Conservation (phyloP, 2,888 invertebrate species). For the Ceriagrion tenellum region DNA sequence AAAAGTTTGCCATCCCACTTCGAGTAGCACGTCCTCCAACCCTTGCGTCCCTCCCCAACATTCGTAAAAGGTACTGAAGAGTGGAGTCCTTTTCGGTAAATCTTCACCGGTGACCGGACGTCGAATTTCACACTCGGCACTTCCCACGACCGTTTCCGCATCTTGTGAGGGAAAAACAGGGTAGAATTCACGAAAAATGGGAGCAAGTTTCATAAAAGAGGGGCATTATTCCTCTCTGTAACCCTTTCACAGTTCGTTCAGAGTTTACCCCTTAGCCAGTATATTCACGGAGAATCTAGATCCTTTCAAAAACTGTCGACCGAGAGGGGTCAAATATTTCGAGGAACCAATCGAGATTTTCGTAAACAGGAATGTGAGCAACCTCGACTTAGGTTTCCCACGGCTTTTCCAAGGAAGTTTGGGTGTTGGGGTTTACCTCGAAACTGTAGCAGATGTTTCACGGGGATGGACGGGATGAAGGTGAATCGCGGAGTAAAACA, state of each 20-base stretch:
- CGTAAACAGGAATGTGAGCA: slow-evolving; percentile 32
- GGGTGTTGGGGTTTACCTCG: background rate
- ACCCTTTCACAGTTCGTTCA: slow-evolving; percentile 10
- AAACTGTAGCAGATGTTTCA: background rate
- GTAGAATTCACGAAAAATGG: background rate
- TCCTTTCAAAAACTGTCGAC: background rate
- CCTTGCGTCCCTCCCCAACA: background rate
- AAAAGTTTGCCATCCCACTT: background rate
- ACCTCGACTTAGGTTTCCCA: background rate
- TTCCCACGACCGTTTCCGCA: slow-evolving; percentile 41
- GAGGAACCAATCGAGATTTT: background rate
- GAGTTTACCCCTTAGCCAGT: background rate
- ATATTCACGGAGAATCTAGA: background rate
- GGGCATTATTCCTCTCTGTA: background rate
- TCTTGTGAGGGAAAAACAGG: background rate
- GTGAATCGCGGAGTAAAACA: background rate
- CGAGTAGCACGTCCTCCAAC: background rate
- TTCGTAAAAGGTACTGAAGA: background rate
- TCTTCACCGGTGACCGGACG: background rate
- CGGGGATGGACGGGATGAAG: background rate
- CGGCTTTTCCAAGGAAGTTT: background rate
- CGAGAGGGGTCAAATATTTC: background rate
- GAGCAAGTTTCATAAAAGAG: background rate
- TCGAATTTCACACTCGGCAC: slow-evolving; percentile 21
- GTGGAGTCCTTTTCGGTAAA: background rate